Base-by-base conservation (phyloP, 2,797 vertebrate species). In the Pipistrellus pipistrellus region DNA sequence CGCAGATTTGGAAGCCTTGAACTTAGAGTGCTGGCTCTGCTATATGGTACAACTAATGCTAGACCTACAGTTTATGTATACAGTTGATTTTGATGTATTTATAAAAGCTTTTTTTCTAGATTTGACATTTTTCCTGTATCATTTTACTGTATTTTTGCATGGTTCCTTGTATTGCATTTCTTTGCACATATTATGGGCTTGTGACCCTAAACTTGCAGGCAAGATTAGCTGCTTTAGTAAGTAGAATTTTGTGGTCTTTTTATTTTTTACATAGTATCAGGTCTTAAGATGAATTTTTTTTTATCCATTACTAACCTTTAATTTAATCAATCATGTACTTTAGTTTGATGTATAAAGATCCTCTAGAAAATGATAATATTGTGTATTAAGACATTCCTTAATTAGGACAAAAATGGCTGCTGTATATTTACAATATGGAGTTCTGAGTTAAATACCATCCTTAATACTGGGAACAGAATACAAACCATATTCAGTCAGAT, bases 161-260 rank as follows among this genome's bases (percentile, higher is more conserved):
- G 99, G 98, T 99, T 99, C 98, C 99, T 99, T 98, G 98, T 99
- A 99, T 99, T 99, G 99, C 99, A 99, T 99, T 99, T 99, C 99
- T 99, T 99, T 99, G 99, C 99, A 99, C 99, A 99, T 99, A 98
- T 99, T 99, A 99, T 97, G 98, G 99, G 99, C 99, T 99, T 98
- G 97, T 98, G 98, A 98, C 97, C 99, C 98, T 98, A 98, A 98
- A 99, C 98, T 99, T 99, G 99, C 99, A 99, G 99, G 99, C 99
- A 98, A 99, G 99, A 99, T 99, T 98, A 99, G 98, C 99, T 99
- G 99, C 99, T 99, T 99, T 99, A 98, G 99, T 99, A 98, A 99
- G 98, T 99, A 99, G 99, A 98, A 98, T 99, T 99, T 99, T 98
- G 98, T 98, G 98, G 97, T 98, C 96, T 98, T 98, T 97, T 98